phyloP scores from a whole-genome alignment of 1,140 invertebrate genomes.

The Neoseiulus cucumeris region DNA sequence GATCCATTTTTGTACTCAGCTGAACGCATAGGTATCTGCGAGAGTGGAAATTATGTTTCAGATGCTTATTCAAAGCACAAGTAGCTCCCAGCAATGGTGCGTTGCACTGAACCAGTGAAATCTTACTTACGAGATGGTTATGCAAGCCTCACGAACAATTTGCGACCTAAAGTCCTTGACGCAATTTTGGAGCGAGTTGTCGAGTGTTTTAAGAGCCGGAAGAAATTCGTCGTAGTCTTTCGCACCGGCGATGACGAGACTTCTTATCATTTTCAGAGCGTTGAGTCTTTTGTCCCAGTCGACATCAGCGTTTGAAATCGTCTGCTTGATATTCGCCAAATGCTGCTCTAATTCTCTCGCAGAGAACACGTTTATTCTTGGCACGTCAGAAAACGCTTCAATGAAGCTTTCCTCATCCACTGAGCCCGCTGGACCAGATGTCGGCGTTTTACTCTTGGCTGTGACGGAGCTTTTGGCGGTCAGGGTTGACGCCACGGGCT shows the following conservation, averaged over 20 bases:
- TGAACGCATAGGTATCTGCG: slow-evolving; percentile 1
- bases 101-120: slow-evolving; percentile 2
- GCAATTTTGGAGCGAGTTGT: slow-evolving; percentile 54
- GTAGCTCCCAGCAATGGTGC: not conserved
- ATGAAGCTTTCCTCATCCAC: slow-evolving; percentile 73
- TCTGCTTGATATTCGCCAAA: slow-evolving; percentile 48
- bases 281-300: slow-evolving; percentile 85
- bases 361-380: slow-evolving; percentile 58
- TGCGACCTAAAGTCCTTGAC: slow-evolving; percentile 71
- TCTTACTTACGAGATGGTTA: slow-evolving; percentile 52
- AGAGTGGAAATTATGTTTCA: not conserved
- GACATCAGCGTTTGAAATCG: slow-evolving; percentile 47
- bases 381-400: slow-evolving; percentile 59
- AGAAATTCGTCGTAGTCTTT: slow-evolving; percentile 60
- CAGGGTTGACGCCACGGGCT: slow-evolving; percentile 14
- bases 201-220: slow-evolving; percentile 50
- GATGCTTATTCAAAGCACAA: not conserved
- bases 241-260: slow-evolving; percentile 52
- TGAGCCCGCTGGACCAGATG: slow-evolving; percentile 40
- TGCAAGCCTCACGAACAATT: slow-evolving; percentile 80
- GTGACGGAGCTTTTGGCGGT: not conserved
- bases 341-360: slow-evolving; percentile 60
- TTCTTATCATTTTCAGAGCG: slow-evolving; percentile 59
- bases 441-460: not conserved
- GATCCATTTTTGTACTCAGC: slow-evolving; percentile 8